Evolutionary conservation across 2,113 vertebrate species (phyloP).

Genomic region (Xiphophorus hellerii): DNA sequence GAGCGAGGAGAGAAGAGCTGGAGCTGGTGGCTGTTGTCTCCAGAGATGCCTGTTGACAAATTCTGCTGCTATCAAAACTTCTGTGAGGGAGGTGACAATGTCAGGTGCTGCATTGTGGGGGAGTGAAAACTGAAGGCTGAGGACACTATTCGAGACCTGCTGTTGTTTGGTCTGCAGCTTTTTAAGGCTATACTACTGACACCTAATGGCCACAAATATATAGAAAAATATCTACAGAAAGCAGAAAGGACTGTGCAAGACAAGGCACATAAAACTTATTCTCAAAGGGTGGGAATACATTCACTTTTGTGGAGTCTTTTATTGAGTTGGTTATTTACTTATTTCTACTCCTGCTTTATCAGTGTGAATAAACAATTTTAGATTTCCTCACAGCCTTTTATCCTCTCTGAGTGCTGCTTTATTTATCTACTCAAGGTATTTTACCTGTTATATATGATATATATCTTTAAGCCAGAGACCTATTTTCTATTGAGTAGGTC

Average conservation of each 20-base stretch:
- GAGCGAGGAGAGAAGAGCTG: constrained; percentile 46
- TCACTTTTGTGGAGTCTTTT: constrained; percentile 7
- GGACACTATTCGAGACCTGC: constrained; percentile 33
- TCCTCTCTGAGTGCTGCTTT: constrained; percentile 18
- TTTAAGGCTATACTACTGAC: constrained; percentile 69
- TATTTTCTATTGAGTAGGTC: neutral
- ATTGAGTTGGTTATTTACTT: neutral
- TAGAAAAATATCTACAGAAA: constrained; percentile 28
- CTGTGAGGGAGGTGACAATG: constrained; percentile 66
- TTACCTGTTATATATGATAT: neutral
- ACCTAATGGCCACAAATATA: constrained; percentile 60
- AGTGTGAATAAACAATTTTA: constrained; percentile 16
- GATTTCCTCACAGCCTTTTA: constrained; percentile 15
- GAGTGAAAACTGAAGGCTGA: constrained; percentile 52
- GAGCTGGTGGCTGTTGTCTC: constrained; percentile 42
- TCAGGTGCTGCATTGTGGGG: constrained; percentile 56
- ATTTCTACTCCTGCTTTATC: neutral
- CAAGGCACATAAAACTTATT: constrained; percentile 26
- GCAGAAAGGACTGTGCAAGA: constrained; percentile 23
- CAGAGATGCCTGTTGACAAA: constrained; percentile 68
- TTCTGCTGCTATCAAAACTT: constrained; percentile 60
- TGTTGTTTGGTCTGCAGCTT: constrained; percentile 23
- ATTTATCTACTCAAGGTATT: constrained; percentile 1
- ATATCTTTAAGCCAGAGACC: constrained; percentile 5
- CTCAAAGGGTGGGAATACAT: constrained; percentile 25